Evolutionary conservation across 2,113 vertebrate species (phyloP).

Genomic region (Takifugu flavidus): DNA sequence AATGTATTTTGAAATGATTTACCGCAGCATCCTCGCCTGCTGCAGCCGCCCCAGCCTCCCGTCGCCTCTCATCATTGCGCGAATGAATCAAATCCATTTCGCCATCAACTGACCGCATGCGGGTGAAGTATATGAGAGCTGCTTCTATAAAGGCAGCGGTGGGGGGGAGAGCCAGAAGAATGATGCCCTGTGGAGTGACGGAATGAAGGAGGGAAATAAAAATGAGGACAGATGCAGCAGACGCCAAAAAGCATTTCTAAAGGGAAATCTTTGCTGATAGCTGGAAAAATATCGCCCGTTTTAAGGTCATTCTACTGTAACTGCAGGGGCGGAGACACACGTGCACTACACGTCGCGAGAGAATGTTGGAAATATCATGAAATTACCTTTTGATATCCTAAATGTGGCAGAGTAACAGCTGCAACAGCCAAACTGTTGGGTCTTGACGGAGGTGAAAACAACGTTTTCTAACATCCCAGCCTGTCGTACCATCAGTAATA

Average conservation of each 20-base stretch:
- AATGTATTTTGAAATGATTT: slow-evolving; percentile 52
- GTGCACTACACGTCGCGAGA: too few species aligned
- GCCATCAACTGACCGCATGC: slow-evolving; percentile 65
- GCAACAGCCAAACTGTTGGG: too few species aligned
- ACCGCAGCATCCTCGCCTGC: slow-evolving; percentile 37
- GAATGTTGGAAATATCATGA: too few species aligned
- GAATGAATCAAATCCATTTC: slow-evolving; percentile 64
- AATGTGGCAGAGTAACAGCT: too few species aligned
- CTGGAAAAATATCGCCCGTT: too few species aligned
- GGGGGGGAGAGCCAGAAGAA: slow-evolving; percentile 40
- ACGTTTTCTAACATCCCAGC: too few species aligned
- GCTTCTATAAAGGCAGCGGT: slow-evolving; percentile 38
- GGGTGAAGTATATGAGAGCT: slow-evolving; percentile 41
- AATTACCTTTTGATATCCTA: too few species aligned
- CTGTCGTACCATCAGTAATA: too few species aligned
- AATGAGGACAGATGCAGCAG: slow-evolving; percentile 51
- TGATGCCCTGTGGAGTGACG: slow-evolving; percentile 48
- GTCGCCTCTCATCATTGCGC: slow-evolving; percentile 55
- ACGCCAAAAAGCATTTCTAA: slow-evolving; percentile 35
- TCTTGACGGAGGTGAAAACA: too few species aligned
- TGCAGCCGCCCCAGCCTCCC: slow-evolving; percentile 49
- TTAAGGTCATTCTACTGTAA: too few species aligned
- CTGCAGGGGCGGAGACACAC: too few species aligned
- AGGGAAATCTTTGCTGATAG: background rate
- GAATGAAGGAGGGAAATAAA: slow-evolving; percentile 60